Evolutionary conservation across 2,797 vertebrate genomes (phyloP), one percentile per base, ranked within the genome.

Genomic region (Spatula clypeata): DNA sequence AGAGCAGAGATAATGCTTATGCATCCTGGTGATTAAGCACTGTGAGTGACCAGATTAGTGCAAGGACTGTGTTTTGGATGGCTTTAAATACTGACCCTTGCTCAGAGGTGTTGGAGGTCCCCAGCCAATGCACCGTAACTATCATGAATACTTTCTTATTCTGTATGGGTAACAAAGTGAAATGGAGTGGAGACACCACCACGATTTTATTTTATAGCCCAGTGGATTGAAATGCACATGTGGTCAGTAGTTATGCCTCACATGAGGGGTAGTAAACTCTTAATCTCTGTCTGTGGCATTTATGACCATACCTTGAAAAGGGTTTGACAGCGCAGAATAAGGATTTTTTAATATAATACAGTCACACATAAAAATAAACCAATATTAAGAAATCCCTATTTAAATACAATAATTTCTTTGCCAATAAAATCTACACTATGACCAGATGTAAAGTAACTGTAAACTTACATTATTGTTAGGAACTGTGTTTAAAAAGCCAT

Each of bases 391-490:
- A 95, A 70, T 55, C 66, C 23, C 32, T 51, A 11, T 79, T 86
- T 80, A 74, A 79, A 77, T 84, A 44, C 7, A 69, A 31, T 47
- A 58, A 66, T 5, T 2, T 53, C 45, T 86, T 86, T 86, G 45
- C 40, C 64, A 79, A 55, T 92, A 77, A 91, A 95, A 75, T 72
- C 67, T 64, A 54, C 8, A 20, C 57, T 86, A 62, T 47, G 83
- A 53, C 88, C 73, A 95, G 82, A 94, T 89, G 74, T 86, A 84
- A 75, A 72, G 76, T 40, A 86, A 83, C 57, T 67, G 45, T 93
- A 91, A 94, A 82, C 58, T 90, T 89, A 51, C 34, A 1, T 77
- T 92, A 49, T 82, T 93, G 55, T 82, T 93, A 89, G 74, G 31
- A 96, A 60, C n/a, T 45, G 31, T 79, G n/a, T 91, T 92, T 87